Evolutionary conservation across 2,888 invertebrate species (phyloP).

Genomic region (Dryobota labecula): DNA sequence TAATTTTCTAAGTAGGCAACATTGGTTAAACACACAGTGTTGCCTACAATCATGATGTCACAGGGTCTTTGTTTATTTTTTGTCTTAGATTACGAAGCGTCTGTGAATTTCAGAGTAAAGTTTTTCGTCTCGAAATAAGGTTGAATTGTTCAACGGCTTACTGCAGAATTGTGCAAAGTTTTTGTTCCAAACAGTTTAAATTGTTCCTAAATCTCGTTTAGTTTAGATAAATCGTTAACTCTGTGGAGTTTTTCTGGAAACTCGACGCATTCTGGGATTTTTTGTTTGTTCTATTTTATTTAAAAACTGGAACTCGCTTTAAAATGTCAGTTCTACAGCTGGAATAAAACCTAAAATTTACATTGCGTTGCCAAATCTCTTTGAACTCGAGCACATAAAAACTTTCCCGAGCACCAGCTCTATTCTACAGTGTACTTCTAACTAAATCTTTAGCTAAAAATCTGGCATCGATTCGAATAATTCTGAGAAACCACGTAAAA

Average conservation of each 20-base stretch:
- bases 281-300: conserved; percentile 26
- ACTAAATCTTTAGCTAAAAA: not conserved
- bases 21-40: conserved; percentile 24
- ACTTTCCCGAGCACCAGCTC: conserved; percentile 2
- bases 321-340: conserved; percentile 13
- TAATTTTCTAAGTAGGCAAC: conserved; percentile 53
- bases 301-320: conserved; percentile 23
- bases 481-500: not conserved
- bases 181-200: conserved; percentile 56
- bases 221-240: conserved; percentile 54
- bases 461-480: conserved; percentile 5
- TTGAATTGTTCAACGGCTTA: conserved; percentile 37
- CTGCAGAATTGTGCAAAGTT: conserved; percentile 41
- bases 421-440: conserved; percentile 2
- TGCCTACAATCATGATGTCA: conserved; percentile 29
- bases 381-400: conserved; percentile 18
- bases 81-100: conserved; percentile 34
- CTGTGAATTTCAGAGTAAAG: conserved; percentile 31
- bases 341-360: conserved; percentile 20
- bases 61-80: conserved; percentile 44
- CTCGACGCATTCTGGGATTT: conserved; percentile 9
- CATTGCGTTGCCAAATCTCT: conserved; percentile 37
- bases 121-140: conserved; percentile 46
- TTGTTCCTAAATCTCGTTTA: conserved; percentile 54
- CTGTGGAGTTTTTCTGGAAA: conserved; percentile 29